Evolutionary conservation across 2,888 invertebrate species (phyloP), one percentile per base, ranked within the genome.

Genomic region (Melipona bicolor): DNA sequence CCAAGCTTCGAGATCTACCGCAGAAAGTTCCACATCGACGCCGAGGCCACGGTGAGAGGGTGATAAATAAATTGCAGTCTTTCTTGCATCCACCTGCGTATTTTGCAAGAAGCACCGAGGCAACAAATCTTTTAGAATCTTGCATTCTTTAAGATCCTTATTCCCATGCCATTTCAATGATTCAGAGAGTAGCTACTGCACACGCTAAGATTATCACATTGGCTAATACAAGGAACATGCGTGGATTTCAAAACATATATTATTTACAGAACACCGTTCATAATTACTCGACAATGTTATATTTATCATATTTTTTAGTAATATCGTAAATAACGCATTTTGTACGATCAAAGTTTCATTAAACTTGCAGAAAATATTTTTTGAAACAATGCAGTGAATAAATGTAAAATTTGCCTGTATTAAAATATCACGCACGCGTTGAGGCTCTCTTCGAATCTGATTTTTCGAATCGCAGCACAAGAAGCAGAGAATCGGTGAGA

Each of bases 121-220:
- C 56, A 65, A 77, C 67, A 56, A 54, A 83, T 79, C 49, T 72
- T 79, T 79, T 52, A 52, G 68, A 62, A 67, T 79, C 84, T 84
- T 80, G 79, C 77, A 79, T 77, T 84, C 84, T 74, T 50, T 24
- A 54, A 50, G 59, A 84, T 84, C 73, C 65, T 62, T 77, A 43
- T 85, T 85, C 70, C 71, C 79, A 84, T 85, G 68, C 84, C 75
- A 84, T 79, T 79, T 79, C 67, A 72, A 19, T 79, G 77, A 83
- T 71, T 85, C 76, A 67, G 67, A 62, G 52, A 54, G 77, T 77
- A 83, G 54, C 17, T 71, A 32, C 72, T 17, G 49, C n/a, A 43
- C 43, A 62, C n/a, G 59, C 59, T 52, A 79, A 69, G 50, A 64
- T 71, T 50, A 32, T 59, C 61, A 21, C 27, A 27, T 77, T 70